Evolutionary conservation across 2,888 invertebrate genomes (phyloP), one percentile per base, ranked within the genome.

Genomic region (Eutolmus rufibarbis): DNA sequence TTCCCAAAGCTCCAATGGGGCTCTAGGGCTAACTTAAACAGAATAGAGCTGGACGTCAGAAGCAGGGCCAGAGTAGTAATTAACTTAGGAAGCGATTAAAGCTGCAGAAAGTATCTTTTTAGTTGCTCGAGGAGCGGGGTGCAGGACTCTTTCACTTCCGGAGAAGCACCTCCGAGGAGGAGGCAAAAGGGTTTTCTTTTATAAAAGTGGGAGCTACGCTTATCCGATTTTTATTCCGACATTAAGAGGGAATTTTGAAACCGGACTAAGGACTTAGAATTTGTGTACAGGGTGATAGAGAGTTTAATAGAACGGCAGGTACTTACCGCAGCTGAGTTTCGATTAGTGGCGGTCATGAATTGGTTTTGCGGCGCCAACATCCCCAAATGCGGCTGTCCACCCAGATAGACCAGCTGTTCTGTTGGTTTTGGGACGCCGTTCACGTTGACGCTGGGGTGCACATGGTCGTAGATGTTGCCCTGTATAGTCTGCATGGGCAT

Each of bases 241-340:
- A 23, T 28, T 66, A 66, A 66, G 66, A 23, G 12, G 28, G 8
- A 66, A 4, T 66, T 66, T 12, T 28, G 8, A 19, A 23, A 4
- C 23, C 9, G 66, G 14, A 5, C 9, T 66, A 4, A 66, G 28
- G 28, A 66, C 12, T 66, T 66, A 28, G 14, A 14, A 46, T 46
- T 5, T 46, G 16, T 56, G 7, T 56, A 56, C 9, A 56, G 56
- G 19, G 56, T 56, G 56, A 56, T 8, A 5, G 19, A 56, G 19
- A 19, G 9, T 19, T n/a, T 51, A 9, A 8, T 74, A n/a, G 46
- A 86, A 31, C n/a, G 8, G 31, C 23, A 40, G 85, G 74, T 84
- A 92, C 92, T 92, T 89, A 92, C 92, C 90, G 93, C 92, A 91
- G 92, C 91, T 46, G 91, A 91, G 90, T 91, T 92, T 51, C 92